Percentiles rank a stretch among this genome's conserved stretches.
Conservation (phyloP, 1,140 invertebrate species). For the Wiebesia pumilae region DNA sequence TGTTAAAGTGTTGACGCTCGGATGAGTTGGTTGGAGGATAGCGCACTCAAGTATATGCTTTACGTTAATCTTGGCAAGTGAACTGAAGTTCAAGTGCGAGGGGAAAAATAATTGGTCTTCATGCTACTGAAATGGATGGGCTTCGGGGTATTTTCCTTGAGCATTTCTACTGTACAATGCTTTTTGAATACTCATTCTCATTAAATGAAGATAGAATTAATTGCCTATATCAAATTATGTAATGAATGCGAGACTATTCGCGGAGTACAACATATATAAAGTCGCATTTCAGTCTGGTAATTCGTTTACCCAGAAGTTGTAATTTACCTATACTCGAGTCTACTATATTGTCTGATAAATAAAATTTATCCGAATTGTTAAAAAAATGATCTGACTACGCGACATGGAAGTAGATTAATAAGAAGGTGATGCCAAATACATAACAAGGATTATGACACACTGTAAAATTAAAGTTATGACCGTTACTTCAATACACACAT, state of each 20-base stretch:
- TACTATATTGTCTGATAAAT: neutral
- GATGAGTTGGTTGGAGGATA: slow-evolving; percentile 1
- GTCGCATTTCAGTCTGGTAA: neutral
- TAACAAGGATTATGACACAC: neutral
- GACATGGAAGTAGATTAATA: slow-evolving; percentile 24
- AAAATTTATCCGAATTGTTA: neutral
- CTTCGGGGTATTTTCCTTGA: neutral
- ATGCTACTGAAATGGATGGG: neutral
- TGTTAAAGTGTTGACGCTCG: slow-evolving; percentile 49
- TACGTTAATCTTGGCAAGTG: slow-evolving; percentile 31
- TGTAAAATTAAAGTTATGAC: slow-evolving; percentile 6
- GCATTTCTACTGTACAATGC: neutral
- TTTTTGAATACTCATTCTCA: neutral
- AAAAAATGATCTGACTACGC: neutral
- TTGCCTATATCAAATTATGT: neutral
- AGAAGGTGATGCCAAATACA: slow-evolving; percentile 8
- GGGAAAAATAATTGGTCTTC: slow-evolving; percentile 39
- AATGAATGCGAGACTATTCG: neutral
- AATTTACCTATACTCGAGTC: neutral
- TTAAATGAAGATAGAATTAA: neutral
- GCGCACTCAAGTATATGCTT: slow-evolving; percentile 29
- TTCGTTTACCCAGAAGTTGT: neutral
- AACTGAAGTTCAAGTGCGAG: neutral
- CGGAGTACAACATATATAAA: neutral
- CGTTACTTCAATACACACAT: slow-evolving; percentile 14